A percentile compares a stretch with the other conserved stretches of the same genome.
Evolutionary conservation across 2,888 invertebrate genomes (phyloP).

Genomic region (Lochmaea crataegi): DNA sequence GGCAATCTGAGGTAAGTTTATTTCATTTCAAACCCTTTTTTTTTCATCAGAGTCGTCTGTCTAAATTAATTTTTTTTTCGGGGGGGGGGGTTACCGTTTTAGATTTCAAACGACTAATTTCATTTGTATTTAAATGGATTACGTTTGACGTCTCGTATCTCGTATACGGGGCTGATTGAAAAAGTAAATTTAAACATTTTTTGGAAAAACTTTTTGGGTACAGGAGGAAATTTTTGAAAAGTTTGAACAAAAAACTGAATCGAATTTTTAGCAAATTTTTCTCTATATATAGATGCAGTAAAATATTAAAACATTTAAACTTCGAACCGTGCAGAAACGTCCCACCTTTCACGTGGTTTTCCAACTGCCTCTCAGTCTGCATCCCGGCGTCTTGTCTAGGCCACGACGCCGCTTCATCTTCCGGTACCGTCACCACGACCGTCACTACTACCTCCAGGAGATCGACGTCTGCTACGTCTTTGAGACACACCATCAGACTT

Average conservation of each 20-base stretch:
- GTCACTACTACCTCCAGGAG: slow-evolving; percentile 61
- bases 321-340: slow-evolving; percentile 68
- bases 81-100: no score
- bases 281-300: slow-evolving; percentile 54
- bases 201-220: no score
- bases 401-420: slow-evolving; percentile 54
- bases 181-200: neutral
- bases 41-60: neutral
- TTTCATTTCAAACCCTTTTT: neutral
- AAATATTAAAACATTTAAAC: slow-evolving; percentile 59
- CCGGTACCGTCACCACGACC: slow-evolving; percentile 61
- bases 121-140: neutral
- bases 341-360: slow-evolving; percentile 78
- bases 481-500: slow-evolving; percentile 61
- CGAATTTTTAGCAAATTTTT: slow-evolving; percentile 35
- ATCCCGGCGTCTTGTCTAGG: slow-evolving; percentile 60
- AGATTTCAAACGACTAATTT: no score
- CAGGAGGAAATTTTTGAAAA: no score
- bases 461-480: slow-evolving; percentile 60
- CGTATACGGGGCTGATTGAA: neutral
- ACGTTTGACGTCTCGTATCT: neutral
- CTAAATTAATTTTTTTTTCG: neutral
- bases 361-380: slow-evolving; percentile 66
- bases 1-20: slow-evolving; percentile 80
- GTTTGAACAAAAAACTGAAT: no score